Evolutionary conservation across 2,888 invertebrate genomes (phyloP).

Genomic region (Exephanes ischioxanthus): DNA sequence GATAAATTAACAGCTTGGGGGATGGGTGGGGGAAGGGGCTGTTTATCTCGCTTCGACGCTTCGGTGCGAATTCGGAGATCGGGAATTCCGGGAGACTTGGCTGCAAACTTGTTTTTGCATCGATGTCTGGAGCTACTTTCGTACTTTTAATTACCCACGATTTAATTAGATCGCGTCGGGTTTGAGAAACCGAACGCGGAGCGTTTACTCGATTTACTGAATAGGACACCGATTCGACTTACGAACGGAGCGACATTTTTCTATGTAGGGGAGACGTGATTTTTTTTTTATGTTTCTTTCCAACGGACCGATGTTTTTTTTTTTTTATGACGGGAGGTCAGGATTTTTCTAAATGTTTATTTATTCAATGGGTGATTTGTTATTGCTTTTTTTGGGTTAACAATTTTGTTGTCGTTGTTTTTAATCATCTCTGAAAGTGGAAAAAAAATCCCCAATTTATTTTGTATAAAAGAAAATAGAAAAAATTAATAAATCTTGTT

Average conservation of each 20-base stretch:
- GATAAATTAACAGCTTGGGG: slow-evolving; percentile 78
- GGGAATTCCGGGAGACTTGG: background rate
- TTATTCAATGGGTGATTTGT: too few species aligned
- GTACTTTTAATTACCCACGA: slow-evolving; percentile 42
- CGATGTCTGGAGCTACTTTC: background rate
- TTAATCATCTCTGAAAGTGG: too few species aligned
- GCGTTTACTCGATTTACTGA: background rate
- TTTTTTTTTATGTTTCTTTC: too few species aligned
- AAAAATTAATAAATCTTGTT: too few species aligned
- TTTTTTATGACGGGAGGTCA: too few species aligned
- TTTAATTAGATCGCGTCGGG: slow-evolving; percentile 32
- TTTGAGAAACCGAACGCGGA: background rate
- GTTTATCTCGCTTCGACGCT: slow-evolving; percentile 18
- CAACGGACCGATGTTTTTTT: too few species aligned
- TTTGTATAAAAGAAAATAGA: too few species aligned
- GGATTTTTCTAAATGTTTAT: too few species aligned
- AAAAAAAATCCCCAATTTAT: too few species aligned
- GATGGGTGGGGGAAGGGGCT: background rate
- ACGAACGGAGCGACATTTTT: background rate
- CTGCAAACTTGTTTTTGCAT: slow-evolving; percentile 1
- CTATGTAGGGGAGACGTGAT: background rate
- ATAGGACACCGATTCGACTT: background rate
- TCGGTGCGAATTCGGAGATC: background rate
- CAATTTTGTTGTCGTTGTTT: too few species aligned
- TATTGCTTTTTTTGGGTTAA: too few species aligned